Conservation (phyloP, 2,888 invertebrate species). For the Rhagophthalmus giganteus region DNA sequence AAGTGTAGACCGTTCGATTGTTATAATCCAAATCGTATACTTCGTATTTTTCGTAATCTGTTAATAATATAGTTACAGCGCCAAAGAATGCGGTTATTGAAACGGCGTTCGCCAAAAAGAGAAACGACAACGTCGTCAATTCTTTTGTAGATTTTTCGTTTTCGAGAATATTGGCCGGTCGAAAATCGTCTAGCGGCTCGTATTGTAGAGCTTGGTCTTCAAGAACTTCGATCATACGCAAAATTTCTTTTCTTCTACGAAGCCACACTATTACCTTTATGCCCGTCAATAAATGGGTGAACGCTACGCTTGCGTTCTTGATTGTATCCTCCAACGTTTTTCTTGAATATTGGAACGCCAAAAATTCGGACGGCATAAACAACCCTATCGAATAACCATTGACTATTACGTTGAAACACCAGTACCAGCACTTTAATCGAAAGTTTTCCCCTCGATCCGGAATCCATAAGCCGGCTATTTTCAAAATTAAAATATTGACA, state of each 20-base stretch:
- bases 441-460: constrained; percentile 18
- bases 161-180: constrained; percentile 25
- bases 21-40: background rate
- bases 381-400: constrained; percentile 32
- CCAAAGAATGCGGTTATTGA: constrained; percentile 22
- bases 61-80: constrained; percentile 15
- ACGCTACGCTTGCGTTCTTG: constrained; percentile 38
- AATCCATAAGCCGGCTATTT: constrained; percentile 36
- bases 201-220: constrained; percentile 27
- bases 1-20: constrained; percentile 24
- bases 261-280: constrained; percentile 38
- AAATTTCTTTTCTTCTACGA: constrained; percentile 28
- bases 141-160: constrained; percentile 34
- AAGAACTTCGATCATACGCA: constrained; percentile 32
- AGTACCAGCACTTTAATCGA: constrained; percentile 7
- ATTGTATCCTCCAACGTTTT: constrained; percentile 33
- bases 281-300: constrained; percentile 34
- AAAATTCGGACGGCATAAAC: constrained; percentile 35
- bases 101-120: constrained; percentile 9
- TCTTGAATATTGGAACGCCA: constrained; percentile 25
- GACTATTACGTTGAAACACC: constrained; percentile 23
- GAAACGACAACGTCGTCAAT: constrained; percentile 10
- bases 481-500: constrained; percentile 34
- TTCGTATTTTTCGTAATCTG: constrained; percentile 14
- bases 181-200: constrained; percentile 30